Conservation (phyloP, 2,113 vertebrate species). For the Dinomys branickii region DNA sequence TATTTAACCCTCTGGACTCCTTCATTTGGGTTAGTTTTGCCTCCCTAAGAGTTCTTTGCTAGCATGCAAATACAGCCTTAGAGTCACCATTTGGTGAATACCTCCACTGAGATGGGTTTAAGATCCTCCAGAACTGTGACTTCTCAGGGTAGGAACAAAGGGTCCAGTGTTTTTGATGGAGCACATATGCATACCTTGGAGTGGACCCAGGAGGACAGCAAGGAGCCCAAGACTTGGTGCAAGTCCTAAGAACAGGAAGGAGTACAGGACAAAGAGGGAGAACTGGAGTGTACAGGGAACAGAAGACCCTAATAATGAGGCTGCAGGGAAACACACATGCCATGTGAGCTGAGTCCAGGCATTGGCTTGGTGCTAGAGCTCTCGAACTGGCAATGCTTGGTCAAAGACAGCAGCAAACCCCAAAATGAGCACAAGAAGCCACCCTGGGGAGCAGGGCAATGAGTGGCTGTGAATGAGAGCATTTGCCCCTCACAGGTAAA, state of each 20-base stretch:
- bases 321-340: neutral
- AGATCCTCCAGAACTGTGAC: neutral
- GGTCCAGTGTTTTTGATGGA: neutral
- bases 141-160: neutral
- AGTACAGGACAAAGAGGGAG: neutral
- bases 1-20: neutral
- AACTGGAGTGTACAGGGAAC: neutral
- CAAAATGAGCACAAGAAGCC: neutral
- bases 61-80: neutral
- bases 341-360: neutral
- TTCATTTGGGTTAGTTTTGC: neutral
- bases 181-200: neutral
- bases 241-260: neutral
- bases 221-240: neutral
- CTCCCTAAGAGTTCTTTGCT: neutral
- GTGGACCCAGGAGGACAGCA: neutral
- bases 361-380: neutral
- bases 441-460: neutral
- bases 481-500: neutral
- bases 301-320: neutral
- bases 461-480: neutral
- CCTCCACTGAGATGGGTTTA: neutral
- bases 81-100: neutral
- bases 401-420: neutral
- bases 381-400: neutral